Evolutionary conservation across 2,888 invertebrate genomes (phyloP).

Genomic region (Acleris sparsana): DNA sequence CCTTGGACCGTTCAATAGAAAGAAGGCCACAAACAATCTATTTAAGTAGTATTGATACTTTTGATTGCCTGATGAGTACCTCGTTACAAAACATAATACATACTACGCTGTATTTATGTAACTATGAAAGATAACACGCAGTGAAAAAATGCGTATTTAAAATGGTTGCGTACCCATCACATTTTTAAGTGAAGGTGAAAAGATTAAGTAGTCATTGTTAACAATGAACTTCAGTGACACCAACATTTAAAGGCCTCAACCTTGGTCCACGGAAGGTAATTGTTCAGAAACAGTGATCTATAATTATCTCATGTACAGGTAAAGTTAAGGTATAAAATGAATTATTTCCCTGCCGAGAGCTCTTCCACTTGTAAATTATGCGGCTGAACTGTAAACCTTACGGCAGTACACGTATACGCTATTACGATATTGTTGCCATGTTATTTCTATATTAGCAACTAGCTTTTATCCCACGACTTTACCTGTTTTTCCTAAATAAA

Average conservation of each 20-base stretch:
- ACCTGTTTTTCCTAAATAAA: no score
- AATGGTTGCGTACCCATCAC: background rate
- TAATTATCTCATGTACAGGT: constrained; percentile 6
- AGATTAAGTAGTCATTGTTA: constrained; percentile 2
- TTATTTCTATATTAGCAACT: no score
- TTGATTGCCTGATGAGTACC: constrained; percentile 44
- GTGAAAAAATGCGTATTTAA: no score
- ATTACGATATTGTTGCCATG: no score
- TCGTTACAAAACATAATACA: background rate
- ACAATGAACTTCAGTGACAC: constrained; percentile 8
- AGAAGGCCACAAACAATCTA: constrained; percentile 59
- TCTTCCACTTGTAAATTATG: background rate
- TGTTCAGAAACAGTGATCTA: background rate
- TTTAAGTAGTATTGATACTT: constrained; percentile 55
- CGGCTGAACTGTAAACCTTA: no score
- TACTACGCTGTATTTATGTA: no score
- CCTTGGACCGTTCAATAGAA: constrained; percentile 56
- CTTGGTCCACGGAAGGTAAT: constrained; percentile 7
- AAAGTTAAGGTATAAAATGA: background rate
- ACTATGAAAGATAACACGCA: no score
- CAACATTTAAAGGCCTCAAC: constrained; percentile 2
- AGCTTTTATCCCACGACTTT: no score
- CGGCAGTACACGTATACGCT: no score
- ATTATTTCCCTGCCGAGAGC: background rate
- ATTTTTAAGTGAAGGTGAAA: background rate